phyloP scores from a whole-genome alignment of 1,140 invertebrate genomes.

The Rhynchophorus ferrugineus region DNA sequence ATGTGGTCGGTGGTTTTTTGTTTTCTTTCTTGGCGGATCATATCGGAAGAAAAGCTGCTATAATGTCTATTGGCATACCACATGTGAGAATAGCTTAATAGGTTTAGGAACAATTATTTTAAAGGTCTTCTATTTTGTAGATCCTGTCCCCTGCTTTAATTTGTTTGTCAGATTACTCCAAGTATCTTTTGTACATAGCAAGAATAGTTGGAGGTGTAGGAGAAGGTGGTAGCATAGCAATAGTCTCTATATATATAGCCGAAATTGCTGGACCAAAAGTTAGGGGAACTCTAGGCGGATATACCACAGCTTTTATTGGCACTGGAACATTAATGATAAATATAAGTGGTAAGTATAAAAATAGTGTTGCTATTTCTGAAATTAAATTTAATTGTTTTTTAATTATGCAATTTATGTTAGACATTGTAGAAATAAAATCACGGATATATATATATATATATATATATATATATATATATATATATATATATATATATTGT shows the following conservation, averaged over 20 bases:
- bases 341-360: not conserved
- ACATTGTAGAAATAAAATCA: too few relatives aligned
- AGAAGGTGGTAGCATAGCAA: not conserved
- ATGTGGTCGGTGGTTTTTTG: slow-evolving; percentile 39
- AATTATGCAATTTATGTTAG: too few relatives aligned
- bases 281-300: not conserved
- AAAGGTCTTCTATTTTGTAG: not conserved
- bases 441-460: too few relatives aligned
- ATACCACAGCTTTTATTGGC: not conserved
- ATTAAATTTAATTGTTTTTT: too few relatives aligned
- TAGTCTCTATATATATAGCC: not conserved
- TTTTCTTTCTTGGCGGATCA: not conserved
- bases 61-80: not conserved
- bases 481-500: too few relatives aligned
- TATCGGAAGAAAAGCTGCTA: not conserved
- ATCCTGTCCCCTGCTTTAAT: not conserved
- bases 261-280: not conserved
- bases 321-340: not conserved
- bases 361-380: not conserved
- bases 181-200: not conserved
- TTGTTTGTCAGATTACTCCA: not conserved
- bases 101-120: not conserved
- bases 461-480: too few relatives aligned
- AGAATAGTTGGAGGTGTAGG: slow-evolving; percentile 14
- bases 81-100: not conserved